Evolutionary conservation across 2,113 vertebrate species (phyloP), one percentile per base, ranked within the genome.

Genomic region (Callocephalon fimbriatum): DNA sequence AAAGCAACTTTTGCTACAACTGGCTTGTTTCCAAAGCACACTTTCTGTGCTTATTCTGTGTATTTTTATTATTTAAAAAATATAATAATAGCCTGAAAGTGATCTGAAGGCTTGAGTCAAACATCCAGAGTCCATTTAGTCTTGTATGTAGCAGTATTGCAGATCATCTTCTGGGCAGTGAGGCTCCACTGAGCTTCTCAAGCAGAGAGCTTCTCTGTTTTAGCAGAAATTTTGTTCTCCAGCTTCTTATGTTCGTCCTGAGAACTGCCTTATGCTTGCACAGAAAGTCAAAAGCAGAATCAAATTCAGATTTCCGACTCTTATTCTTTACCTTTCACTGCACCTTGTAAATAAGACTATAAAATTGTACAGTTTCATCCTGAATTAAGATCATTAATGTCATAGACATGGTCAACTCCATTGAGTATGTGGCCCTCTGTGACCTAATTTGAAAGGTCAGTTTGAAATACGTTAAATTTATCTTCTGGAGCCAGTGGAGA

Each of bases 1-100:
- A 95, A 97, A 96, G 79, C 76, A 90, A 94, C 70, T 96, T 86
- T 59, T 88, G 76, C 76, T 93, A 47, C 59, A 73, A 15, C 76
- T 93, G 73, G 68, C 80, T 92, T 81, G 93, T 86, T 27, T 95
- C 88, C 88, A 95, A 92, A 88, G 26, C 75, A 93, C 40, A 11
- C 45, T 89, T 88, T 91, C 54, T 91, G 56, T 86, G 29, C 26
- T 84, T 71, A 47, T 59, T 92, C 32, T 77, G 1, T 74, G 88
- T 78, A 47, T 73, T 86, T 76, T 84, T 85, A n/a, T 85, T 79
- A 37, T 80, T 92, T 94, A 3, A 20, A 67, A 86, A 86, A 47
- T 81, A 27, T 35, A 45, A 29, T 26, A 35, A 42, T 31, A 21
- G 20, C 47, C n/a, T 91, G 61, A 68, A 81, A 79, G 48, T 61